These are phyloP conservation scores for Belgica antarctica DNA, from an alignment of 2,888 invertebrate genomes.

Conservation along the genomic window DNA sequence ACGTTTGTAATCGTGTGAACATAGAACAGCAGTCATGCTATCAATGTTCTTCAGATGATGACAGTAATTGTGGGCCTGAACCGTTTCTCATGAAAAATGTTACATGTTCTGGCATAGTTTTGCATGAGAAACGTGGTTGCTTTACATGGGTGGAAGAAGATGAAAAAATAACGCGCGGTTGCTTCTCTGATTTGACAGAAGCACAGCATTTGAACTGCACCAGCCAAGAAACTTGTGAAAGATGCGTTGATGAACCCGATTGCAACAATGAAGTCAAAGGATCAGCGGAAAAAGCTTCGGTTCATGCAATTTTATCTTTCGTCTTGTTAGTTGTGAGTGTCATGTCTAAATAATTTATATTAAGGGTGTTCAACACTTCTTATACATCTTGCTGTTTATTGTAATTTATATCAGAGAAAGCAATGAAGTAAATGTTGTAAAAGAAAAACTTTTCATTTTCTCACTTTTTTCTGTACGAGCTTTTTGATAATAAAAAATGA, in stretches of 20 bases:
- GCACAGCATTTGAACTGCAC: slow-evolving; percentile 2
- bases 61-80: not conserved
- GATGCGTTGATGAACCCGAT: not conserved
- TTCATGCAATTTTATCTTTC: not conserved
- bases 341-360: too few species aligned
- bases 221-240: not conserved
- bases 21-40: not conserved
- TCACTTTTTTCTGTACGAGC: too few species aligned
- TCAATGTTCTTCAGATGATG: not conserved
- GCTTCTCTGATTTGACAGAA: slow-evolving; percentile 6
- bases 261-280: slow-evolving; percentile 18
- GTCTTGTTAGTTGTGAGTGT: not conserved
- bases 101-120: not conserved
- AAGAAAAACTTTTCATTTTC: too few species aligned
- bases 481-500: too few species aligned
- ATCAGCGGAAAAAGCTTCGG: not conserved
- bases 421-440: too few species aligned
- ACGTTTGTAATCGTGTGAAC: slow-evolving; percentile 21
- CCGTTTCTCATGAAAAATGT: not conserved
- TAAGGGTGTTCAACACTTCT: too few species aligned
- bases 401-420: too few species aligned
- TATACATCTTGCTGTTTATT: too few species aligned
- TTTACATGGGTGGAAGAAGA: not conserved
- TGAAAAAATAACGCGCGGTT: not conserved
- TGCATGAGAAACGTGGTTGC: slow-evolving; percentile 32